A percentile compares a stretch with the other conserved stretches of the same genome.
phyloP scores from a whole-genome alignment of 1,140 invertebrate genomes.

The Polyergus mexicanus region DNA sequence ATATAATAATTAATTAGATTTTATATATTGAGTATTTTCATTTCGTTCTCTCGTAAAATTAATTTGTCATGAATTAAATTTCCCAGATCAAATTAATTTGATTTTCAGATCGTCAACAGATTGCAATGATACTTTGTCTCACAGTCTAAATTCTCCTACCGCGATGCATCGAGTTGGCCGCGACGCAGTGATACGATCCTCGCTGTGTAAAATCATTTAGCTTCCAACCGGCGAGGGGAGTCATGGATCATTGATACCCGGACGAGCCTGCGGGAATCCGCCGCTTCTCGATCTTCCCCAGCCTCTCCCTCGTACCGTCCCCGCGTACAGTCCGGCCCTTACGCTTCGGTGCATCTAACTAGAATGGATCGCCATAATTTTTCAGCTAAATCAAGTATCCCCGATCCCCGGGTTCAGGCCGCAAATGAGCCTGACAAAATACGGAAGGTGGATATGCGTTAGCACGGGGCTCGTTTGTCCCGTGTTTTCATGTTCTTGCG shows the following conservation, averaged over 20 bases:
- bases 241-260: constrained; percentile 75
- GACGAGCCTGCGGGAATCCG: constrained; percentile 73
- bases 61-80: not conserved
- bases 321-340: constrained; percentile 45
- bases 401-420: constrained; percentile 45
- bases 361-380: constrained; percentile 85
- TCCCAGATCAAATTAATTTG: not conserved
- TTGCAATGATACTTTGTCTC: constrained; percentile 14
- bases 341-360: constrained; percentile 81
- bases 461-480: constrained; percentile 78
- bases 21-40: not conserved
- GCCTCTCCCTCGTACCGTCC: not conserved
- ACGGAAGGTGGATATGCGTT: constrained; percentile 82
- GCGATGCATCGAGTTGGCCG: not conserved
- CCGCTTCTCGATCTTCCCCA: constrained; percentile 33
- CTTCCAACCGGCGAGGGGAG: constrained; percentile 47
- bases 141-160: constrained; percentile 1
- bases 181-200: constrained; percentile 19
- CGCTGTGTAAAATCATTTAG: constrained; percentile 70
- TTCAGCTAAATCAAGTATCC: constrained; percentile 79
- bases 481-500: constrained; percentile 73
- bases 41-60: not conserved
- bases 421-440: constrained; percentile 84
- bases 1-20: not conserved
- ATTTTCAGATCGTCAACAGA: not conserved